Evolutionary conservation across 2,113 vertebrate genomes (phyloP).

Genomic region (Notechis scutatus): DNA sequence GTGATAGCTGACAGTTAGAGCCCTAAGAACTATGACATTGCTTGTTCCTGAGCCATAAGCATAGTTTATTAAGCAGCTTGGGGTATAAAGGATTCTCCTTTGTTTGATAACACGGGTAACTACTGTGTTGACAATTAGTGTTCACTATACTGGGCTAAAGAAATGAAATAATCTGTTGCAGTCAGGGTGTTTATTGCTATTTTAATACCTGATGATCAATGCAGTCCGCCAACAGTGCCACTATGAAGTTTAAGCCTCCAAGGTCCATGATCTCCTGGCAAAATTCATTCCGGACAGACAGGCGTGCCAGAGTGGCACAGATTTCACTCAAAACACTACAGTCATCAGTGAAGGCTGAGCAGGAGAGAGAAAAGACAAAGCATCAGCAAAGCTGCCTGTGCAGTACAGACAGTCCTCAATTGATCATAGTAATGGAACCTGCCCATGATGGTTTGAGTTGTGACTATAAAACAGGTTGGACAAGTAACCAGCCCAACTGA

Average conservation of each 20-base stretch:
- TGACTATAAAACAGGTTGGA: background rate
- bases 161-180: too few relatives aligned
- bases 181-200: background rate
- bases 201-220: slow-evolving; percentile 74
- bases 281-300: slow-evolving; percentile 93
- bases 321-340: slow-evolving; percentile 81
- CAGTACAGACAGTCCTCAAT: background rate
- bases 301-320: slow-evolving; percentile 83
- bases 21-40: background rate
- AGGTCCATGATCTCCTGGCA: slow-evolving; percentile 94
- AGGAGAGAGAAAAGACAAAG: background rate
- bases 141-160: too few relatives aligned
- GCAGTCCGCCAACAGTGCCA: slow-evolving; percentile 80
- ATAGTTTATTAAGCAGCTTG: background rate
- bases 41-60: background rate
- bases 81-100: background rate
- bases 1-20: background rate
- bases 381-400: background rate
- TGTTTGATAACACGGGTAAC: background rate
- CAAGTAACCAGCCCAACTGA: background rate
- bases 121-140: background rate
- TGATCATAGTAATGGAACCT: background rate
- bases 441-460: background rate
- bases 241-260: slow-evolving; percentile 84
- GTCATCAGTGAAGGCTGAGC: slow-evolving; percentile 76